A percentile compares a stretch with the other conserved stretches of the same genome.
These are phyloP conservation scores for Stictonetta naevosa DNA, from an alignment of 2,113 vertebrate genomes.

Conservation along the genomic window DNA sequence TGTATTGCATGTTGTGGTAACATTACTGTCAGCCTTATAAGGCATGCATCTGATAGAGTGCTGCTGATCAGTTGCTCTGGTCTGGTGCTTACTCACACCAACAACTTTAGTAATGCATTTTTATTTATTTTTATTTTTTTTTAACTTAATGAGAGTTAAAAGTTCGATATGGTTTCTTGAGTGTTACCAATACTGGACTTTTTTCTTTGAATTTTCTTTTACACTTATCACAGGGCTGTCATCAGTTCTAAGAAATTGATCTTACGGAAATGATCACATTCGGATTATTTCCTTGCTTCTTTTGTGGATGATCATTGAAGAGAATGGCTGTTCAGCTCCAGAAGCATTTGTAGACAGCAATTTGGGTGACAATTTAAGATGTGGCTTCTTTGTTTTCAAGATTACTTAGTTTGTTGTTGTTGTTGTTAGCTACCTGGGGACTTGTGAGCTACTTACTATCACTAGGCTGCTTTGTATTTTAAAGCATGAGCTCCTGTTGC, in stretches of 20 bases:
- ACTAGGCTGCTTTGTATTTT: not conserved
- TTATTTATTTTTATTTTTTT: not conserved
- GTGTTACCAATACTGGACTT: not conserved
- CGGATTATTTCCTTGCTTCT: not conserved
- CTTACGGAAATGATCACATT: not conserved
- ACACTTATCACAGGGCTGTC: not conserved
- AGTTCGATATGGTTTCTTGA: not conserved
- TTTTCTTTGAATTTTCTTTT: not conserved
- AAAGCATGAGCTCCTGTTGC: not conserved
- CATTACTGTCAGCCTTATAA: not conserved
- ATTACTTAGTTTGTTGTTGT: not conserved
- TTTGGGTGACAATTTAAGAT: not conserved
- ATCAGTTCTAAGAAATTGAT: not conserved
- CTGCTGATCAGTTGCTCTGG: not conserved
- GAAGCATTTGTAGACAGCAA: not conserved
- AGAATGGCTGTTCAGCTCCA: not conserved
- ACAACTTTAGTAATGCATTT: not conserved
- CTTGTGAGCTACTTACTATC: not conserved
- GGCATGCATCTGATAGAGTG: not conserved
- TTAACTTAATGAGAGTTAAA: not conserved
- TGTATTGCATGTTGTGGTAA: accelerated
- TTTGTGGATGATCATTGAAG: not conserved
- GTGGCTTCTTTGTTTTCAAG: not conserved
- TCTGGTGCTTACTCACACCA: not conserved
- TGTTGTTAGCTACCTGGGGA: not conserved